Conservation (phyloP, 2,113 vertebrate genomes). For the Plotosus lineatus region DNA sequence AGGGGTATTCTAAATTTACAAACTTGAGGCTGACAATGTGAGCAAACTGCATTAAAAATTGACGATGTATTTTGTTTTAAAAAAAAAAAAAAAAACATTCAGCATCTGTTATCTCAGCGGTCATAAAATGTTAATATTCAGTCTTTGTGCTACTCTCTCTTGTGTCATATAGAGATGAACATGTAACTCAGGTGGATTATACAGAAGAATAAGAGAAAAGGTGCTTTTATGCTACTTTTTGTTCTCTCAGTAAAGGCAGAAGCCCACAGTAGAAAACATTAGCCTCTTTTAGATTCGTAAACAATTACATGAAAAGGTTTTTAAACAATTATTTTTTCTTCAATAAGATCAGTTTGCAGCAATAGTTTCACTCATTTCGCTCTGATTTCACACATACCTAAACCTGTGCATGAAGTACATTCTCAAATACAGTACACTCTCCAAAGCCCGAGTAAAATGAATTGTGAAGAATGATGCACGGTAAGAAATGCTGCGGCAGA, state of each 20-base stretch:
- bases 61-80: slow-evolving; percentile 4
- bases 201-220: slow-evolving; percentile 2
- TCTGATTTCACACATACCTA: neutral
- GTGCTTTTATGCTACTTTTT: slow-evolving; percentile 20
- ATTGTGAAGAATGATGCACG: slow-evolving; percentile 8
- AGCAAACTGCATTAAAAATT: slow-evolving; percentile 6
- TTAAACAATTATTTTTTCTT: neutral
- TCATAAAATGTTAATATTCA: slow-evolving; percentile 22
- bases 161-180: slow-evolving; percentile 21
- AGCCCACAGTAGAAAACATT: neutral
- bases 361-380: neutral
- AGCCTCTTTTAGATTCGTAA: slow-evolving; percentile 10
- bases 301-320: neutral
- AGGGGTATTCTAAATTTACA: neutral
- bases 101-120: slow-evolving; percentile 23
- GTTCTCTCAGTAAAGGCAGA: slow-evolving; percentile 12
- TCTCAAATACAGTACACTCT: neutral
- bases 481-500: neutral
- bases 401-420: neutral
- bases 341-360: slow-evolving; percentile 2
- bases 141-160: slow-evolving; percentile 22
- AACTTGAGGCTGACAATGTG: neutral
- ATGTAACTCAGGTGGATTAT: neutral
- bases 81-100: slow-evolving; percentile 21
- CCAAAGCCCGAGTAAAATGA: slow-evolving; percentile 20